These are phyloP conservation scores for Coronaproctus castanopsis DNA, from an alignment of 2,888 invertebrate genomes.

Conservation along the genomic window DNA sequence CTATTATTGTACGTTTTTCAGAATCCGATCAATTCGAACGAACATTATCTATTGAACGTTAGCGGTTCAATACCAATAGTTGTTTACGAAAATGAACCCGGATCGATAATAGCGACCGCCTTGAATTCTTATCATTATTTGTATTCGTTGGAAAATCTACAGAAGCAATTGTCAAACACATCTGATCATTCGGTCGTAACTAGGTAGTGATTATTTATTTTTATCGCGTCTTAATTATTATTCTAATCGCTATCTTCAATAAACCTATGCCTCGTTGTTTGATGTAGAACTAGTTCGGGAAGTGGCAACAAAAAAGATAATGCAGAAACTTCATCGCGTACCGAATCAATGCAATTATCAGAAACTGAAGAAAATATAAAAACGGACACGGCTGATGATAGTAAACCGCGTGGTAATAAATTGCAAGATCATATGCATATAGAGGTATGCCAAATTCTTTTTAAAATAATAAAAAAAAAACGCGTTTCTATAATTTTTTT, in stretches of 20 bases:
- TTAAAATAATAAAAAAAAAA: too few species aligned
- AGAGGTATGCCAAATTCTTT: not conserved
- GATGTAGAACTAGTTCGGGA: not conserved
- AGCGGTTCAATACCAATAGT: constrained; percentile 40
- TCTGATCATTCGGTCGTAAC: not conserved
- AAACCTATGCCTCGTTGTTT: not conserved
- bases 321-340: not conserved
- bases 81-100: constrained; percentile 58
- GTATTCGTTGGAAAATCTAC: constrained; percentile 24
- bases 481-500: too few species aligned
- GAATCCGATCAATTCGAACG: constrained; percentile 40
- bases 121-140: constrained; percentile 52
- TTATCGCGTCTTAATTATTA: too few species aligned
- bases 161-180: not conserved
- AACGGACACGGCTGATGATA: constrained; percentile 9
- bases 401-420: not conserved
- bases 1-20: constrained; percentile 20
- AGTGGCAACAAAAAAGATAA: constrained; percentile 4
- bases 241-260: too few species aligned
- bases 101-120: constrained; percentile 68
- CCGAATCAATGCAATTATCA: not conserved
- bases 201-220: not conserved
- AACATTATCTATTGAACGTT: constrained; percentile 45
- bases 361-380: constrained; percentile 6
- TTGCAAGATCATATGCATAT: not conserved